A percentile compares a stretch with the other conserved stretches of the same genome.
Evolutionary conservation across 2,113 vertebrate genomes (phyloP).

Genomic region (Himantopus leucocephalus): DNA sequence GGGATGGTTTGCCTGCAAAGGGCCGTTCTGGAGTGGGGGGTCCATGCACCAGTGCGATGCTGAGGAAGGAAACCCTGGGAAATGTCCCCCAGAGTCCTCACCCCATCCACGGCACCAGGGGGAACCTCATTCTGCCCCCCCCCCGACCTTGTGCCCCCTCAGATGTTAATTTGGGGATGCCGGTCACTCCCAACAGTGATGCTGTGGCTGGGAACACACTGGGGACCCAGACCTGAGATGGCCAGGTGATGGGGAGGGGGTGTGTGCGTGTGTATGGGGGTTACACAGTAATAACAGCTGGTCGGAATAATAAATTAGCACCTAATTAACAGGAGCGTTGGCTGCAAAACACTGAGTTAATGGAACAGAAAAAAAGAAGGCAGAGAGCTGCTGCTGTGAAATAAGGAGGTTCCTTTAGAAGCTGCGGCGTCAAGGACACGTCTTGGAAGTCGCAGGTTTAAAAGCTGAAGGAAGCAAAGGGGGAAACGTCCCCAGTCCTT

Average conservation of each 20-base stretch:
- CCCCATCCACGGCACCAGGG: rapidly evolving
- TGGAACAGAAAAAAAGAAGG: neutral
- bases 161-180: neutral
- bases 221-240: neutral
- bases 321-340: slow-evolving; percentile 20
- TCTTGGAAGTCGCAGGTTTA: neutral
- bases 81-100: rapidly evolving
- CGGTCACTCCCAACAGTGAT: neutral
- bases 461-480: neutral
- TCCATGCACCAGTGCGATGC: rapidly evolving
- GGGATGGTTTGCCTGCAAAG: neutral
- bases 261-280: too few species aligned
- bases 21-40: neutral
- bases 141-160: neutral
- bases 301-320: slow-evolving; percentile 30
- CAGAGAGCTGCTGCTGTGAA: neutral
- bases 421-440: neutral
- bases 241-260: neutral
- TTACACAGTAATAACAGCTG: neutral
- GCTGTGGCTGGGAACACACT: neutral
- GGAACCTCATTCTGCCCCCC: neutral
- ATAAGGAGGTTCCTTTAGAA: neutral
- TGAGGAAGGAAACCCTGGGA: neutral
- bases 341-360: slow-evolving; percentile 26
- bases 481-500: neutral